Conservation (phyloP, 2,888 invertebrate species). For the Gymnosoma rotundatum region DNA sequence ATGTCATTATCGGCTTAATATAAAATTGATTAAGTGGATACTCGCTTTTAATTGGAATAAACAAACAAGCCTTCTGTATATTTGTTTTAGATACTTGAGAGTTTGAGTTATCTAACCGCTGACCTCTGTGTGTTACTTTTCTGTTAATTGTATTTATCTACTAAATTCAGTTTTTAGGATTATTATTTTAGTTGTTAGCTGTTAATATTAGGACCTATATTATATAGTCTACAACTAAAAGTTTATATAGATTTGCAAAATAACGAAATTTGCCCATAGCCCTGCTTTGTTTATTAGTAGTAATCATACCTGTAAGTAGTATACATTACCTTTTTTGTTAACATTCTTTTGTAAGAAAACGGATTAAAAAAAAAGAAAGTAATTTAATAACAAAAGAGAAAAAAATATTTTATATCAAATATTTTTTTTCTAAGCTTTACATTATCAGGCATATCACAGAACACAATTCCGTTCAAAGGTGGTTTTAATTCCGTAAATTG, state of each 20-base stretch:
- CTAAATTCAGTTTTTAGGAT: neutral
- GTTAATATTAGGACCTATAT: neutral
- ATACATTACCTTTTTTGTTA: neutral
- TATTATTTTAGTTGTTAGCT: neutral
- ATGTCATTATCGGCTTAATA: neutral
- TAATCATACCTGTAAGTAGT: neutral
- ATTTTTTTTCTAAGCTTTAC: neutral
- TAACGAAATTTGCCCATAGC: neutral
- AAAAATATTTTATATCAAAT: neutral
- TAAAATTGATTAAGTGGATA: neutral
- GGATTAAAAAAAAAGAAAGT: neutral
- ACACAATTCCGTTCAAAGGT: no score
- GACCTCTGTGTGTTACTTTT: neutral
- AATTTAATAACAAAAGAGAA: neutral
- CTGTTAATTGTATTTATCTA: neutral
- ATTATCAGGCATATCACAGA: no score
- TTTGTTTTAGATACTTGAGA: conserved; percentile 15
- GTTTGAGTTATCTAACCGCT: conserved; percentile 29
- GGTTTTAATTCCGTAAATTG: no score
- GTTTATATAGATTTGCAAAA: neutral
- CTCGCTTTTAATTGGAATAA: neutral
- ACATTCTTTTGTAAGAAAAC: neutral
- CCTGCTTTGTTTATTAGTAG: neutral
- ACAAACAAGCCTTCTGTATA: neutral
- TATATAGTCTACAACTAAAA: neutral